Evolutionary conservation across 2,888 invertebrate genomes (phyloP).

Genomic region (Conomelus anceps): DNA sequence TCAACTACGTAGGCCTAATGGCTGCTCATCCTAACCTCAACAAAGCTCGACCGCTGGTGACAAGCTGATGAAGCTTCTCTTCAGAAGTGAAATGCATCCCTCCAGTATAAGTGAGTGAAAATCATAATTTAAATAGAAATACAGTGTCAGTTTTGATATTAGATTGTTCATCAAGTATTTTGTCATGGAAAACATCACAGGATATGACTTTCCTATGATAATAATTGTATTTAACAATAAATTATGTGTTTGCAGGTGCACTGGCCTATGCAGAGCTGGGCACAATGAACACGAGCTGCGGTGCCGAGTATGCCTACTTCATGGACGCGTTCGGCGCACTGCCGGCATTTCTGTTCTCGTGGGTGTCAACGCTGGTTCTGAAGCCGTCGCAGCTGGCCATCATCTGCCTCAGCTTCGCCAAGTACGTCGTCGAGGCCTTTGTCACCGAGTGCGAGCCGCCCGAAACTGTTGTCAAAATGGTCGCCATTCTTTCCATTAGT

Average conservation of each 20-base stretch:
- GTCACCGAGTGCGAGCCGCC: slow-evolving; percentile 81
- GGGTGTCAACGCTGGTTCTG: slow-evolving; percentile 87
- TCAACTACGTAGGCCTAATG: no score
- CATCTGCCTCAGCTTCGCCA: slow-evolving; percentile 86
- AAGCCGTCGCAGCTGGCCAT: slow-evolving; percentile 93
- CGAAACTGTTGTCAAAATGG: slow-evolving; percentile 74
- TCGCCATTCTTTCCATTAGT: slow-evolving; percentile 82
- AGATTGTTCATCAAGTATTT: no score
- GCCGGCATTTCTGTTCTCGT: slow-evolving; percentile 87
- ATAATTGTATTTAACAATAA: background rate
- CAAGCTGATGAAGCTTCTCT: no score
- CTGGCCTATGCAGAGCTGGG: slow-evolving; percentile 90
- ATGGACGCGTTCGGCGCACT: slow-evolving; percentile 91
- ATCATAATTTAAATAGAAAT: no score
- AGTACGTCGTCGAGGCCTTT: slow-evolving; percentile 88
- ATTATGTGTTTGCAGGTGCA: slow-evolving; percentile 60
- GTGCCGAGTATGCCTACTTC: slow-evolving; percentile 93
- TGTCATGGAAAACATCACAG: no score
- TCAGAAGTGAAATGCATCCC: no score
- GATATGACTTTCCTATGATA: no score
- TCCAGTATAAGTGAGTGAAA: no score
- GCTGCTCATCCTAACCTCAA: no score
- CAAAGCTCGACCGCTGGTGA: no score
- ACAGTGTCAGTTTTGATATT: no score
- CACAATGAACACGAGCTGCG: slow-evolving; percentile 91